phyloP scores from a whole-genome alignment of 2,888 invertebrate species.

The Quadroppia sp. region DNA sequence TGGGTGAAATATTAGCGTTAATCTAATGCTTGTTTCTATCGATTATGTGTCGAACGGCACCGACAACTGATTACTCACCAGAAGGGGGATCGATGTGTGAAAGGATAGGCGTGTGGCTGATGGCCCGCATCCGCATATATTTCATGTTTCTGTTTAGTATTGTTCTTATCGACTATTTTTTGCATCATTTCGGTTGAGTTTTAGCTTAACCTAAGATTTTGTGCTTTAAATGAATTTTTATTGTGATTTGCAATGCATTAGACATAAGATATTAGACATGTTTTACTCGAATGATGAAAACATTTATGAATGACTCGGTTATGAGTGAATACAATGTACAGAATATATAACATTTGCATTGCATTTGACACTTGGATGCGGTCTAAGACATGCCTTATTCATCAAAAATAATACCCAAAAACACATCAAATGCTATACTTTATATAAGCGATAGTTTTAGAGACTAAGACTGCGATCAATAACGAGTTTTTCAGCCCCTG shows the following conservation, averaged over 20 bases:
- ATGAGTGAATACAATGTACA: too few relatives aligned
- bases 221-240: too few relatives aligned
- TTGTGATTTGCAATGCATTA: too few relatives aligned
- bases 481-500: background rate
- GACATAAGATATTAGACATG: background rate
- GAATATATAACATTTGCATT: background rate
- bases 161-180: background rate
- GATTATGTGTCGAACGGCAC: background rate
- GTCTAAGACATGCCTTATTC: background rate
- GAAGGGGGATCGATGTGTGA: background rate
- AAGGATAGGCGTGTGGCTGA: background rate
- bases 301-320: background rate
- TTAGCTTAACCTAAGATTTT: background rate
- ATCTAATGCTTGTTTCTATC: background rate
- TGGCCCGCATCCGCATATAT: background rate
- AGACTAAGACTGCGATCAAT: background rate
- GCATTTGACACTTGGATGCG: slow-evolving; percentile 16
- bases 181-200: background rate
- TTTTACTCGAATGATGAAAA: background rate
- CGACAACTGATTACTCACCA: slow-evolving; percentile 13
- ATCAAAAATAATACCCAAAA: too few relatives aligned
- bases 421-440: background rate
- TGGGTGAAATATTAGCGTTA: background rate
- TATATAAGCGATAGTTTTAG: background rate
- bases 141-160: slow-evolving; percentile 9